Evolutionary conservation across 1,140 invertebrate species (phyloP).

Genomic region (Triops longicaudatus): DNA sequence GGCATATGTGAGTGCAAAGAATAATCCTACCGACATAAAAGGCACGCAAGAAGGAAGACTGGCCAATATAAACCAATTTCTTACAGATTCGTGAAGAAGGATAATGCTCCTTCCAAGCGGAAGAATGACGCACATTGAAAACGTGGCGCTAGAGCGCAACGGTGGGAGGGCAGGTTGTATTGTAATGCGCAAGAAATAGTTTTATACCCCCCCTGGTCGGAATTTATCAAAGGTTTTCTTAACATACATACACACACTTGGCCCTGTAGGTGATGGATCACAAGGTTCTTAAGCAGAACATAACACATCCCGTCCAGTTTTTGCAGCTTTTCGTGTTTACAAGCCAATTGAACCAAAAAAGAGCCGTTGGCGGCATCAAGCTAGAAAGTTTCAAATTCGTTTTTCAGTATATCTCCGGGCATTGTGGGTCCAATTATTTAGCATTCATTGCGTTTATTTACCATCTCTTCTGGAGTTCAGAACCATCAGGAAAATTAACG

Average conservation of each 20-base stretch:
- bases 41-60: background rate
- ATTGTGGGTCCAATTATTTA: no score
- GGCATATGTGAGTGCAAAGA: no score
- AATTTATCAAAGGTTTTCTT: slow-evolving; percentile 1
- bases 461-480: no score
- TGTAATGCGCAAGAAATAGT: no score
- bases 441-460: no score
- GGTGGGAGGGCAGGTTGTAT: no score
- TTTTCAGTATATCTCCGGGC: no score
- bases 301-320: background rate
- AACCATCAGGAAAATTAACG: no score
- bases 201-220: background rate
- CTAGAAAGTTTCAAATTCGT: no score
- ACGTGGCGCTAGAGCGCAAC: background rate
- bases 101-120: background rate
- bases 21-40: background rate
- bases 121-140: background rate
- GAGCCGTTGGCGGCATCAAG: background rate
- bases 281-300: background rate
- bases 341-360: background rate
- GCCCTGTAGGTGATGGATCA: background rate
- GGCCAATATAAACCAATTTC: background rate
- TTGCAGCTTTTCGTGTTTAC: background rate
- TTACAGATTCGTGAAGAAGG: background rate
- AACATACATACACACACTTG: background rate